Evolutionary conservation across 2,797 vertebrate species (phyloP), one percentile per base, ranked within the genome.

Genomic region (Anguilla pacifica): DNA sequence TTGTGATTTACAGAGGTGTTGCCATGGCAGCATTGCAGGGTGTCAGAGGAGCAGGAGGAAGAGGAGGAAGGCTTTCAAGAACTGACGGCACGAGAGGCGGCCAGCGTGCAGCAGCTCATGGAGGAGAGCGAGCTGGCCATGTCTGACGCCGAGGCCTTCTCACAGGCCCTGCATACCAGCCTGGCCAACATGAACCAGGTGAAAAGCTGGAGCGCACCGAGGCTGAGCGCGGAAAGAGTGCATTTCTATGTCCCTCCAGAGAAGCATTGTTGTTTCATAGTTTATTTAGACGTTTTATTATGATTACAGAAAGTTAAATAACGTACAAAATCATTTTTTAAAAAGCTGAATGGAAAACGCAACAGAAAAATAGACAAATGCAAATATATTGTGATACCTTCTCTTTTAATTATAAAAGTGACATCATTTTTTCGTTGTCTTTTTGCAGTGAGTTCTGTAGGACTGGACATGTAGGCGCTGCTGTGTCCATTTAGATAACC

Each of bases 71-170:
- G 0, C 0, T 91, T 90, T 88, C 92, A 92, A 91, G 93, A 91
- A 89, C 84, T 92, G 92, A 91, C 88, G 0, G 22, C 89, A 0
- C 90, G 88, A 83, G 94, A 94, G 86, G 90, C 91, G 0, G 70
- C 70, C 0, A 92, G 89, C 0, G 46, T 92, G 74, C 6, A 92
- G 90, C 87, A 70, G 85, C 87, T 94, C 88, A 88, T 92, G 92
- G 91, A 93, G 85, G 87, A 94, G 88, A 87, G 93, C 0, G 2
- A 93, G 83, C 85, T 91, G 28, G 90, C 92, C 0, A 57, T 93
- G 84, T 90, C 86, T 77, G 91, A 86, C 67, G 90, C 91, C 0
- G 0, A 91, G 89, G 91, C 92, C 85, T 94, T 93, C 7, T 57
- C 89, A 0, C 92, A 93, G 88, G 89, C 87, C 79, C 90, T 92